phyloP scores from a whole-genome alignment of 2,113 vertebrate genomes.

The Istiophorus platypterus region DNA sequence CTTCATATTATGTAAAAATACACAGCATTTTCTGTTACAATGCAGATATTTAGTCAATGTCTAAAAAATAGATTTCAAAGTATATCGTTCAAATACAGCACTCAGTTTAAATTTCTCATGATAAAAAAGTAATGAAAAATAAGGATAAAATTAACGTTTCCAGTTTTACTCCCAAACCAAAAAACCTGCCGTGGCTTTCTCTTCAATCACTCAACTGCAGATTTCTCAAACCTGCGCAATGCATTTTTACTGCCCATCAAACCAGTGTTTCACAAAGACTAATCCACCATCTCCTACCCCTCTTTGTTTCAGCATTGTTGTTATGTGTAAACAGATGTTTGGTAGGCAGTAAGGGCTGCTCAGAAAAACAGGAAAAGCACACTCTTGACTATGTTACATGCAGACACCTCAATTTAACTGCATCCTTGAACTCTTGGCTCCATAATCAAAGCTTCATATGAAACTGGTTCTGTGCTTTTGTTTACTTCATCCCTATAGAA shows the following conservation, averaged over 20 bases:
- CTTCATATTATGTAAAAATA: constrained; percentile 32
- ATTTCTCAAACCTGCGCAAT: constrained; percentile 1
- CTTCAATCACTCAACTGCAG: not conserved
- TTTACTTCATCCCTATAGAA: not conserved
- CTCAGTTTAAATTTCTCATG: not conserved
- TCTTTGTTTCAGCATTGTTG: not conserved
- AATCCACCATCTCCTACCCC: not conserved
- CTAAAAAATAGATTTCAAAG: not conserved
- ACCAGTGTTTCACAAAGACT: constrained; percentile 35
- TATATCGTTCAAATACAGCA: constrained; percentile 38
- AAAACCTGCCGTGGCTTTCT: not conserved
- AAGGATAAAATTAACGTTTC: constrained; percentile 42
- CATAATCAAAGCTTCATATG: constrained; percentile 1
- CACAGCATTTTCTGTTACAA: not conserved
- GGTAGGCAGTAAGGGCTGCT: not conserved
- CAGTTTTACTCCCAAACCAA: constrained; percentile 33
- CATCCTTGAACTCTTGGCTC: not conserved
- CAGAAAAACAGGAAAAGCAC: not conserved
- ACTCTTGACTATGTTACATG: not conserved
- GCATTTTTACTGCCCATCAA: not conserved
- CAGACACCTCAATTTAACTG: not conserved
- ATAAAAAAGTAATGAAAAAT: constrained; percentile 10
- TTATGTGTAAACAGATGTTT: not conserved
- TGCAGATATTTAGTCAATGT: constrained; percentile 34
- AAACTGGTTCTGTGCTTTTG: not conserved